These are phyloP conservation scores for Heliconius hortense DNA, from an alignment of 2,888 invertebrate species.

Conservation along the genomic window DNA sequence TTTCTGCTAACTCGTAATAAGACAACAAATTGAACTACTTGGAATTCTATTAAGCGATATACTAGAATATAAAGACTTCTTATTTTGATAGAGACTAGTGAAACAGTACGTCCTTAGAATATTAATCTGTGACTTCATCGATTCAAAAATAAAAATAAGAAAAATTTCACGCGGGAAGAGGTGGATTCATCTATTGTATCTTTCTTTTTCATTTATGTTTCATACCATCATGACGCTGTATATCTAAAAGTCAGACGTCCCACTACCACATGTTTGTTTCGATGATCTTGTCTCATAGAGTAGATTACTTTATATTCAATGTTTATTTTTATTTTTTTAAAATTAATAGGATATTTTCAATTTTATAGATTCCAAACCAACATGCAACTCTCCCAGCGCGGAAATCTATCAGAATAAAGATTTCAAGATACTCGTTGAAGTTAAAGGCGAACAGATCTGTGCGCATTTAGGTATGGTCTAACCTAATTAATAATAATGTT, in stretches of 20 bases:
- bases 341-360: constrained; percentile 9
- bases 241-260: neutral
- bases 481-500: too few relatives aligned
- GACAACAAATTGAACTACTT: neutral
- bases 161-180: too few relatives aligned
- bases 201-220: too few relatives aligned
- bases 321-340: neutral
- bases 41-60: neutral
- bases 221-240: too few relatives aligned
- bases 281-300: neutral
- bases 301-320: neutral
- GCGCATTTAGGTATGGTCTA: constrained; percentile 82
- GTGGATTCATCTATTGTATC: too few relatives aligned
- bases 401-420: constrained; percentile 74
- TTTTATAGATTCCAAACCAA: constrained; percentile 67
- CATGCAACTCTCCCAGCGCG: constrained; percentile 75
- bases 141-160: too few relatives aligned
- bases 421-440: constrained; percentile 77
- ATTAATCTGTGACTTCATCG: too few relatives aligned
- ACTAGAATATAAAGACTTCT: too few relatives aligned
- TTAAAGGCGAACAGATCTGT: constrained; percentile 85
- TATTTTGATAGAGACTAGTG: too few relatives aligned
- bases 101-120: too few relatives aligned
- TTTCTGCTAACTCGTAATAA: neutral
- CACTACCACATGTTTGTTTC: neutral